A percentile compares a stretch with the other conserved stretches of the same genome.
These are phyloP conservation scores for Spilarctia lutea DNA, from an alignment of 2,888 invertebrate genomes.

Conservation along the genomic window DNA sequence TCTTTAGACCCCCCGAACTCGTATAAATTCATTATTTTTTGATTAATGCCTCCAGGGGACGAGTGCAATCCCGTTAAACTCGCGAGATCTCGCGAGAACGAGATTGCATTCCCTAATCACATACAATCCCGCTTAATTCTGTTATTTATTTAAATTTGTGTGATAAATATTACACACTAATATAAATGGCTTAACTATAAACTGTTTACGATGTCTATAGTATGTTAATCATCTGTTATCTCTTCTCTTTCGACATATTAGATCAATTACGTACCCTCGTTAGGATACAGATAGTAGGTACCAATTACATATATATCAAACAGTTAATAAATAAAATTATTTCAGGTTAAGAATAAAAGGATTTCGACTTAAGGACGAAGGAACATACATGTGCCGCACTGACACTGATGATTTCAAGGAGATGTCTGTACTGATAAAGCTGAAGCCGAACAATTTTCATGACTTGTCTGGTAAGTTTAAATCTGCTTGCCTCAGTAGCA, in stretches of 20 bases:
- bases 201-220: not conserved
- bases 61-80: no score
- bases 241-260: no score
- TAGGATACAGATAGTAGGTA: not conserved
- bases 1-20: no score
- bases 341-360: conserved; percentile 80
- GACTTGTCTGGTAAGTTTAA: conserved; percentile 65
- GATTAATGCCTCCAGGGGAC: no score
- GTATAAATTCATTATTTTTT: no score
- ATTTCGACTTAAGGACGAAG: conserved; percentile 80
- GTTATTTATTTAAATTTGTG: not conserved
- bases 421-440: conserved; percentile 68
- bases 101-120: not conserved
- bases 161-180: no score
- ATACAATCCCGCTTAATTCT: not conserved
- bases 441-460: conserved; percentile 56
- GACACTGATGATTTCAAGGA: conserved; percentile 65
- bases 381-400: conserved; percentile 78
- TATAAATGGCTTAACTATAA: not conserved
- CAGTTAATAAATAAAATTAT: conserved; percentile 23
- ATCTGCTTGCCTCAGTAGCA: no score
- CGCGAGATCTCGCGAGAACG: no score
- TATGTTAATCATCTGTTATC: no score
- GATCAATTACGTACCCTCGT: no score
- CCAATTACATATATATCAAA: not conserved